Base-by-base conservation (phyloP, 92 coral and sea anemone genomes). In the Plumapathes pennacea region DNA sequence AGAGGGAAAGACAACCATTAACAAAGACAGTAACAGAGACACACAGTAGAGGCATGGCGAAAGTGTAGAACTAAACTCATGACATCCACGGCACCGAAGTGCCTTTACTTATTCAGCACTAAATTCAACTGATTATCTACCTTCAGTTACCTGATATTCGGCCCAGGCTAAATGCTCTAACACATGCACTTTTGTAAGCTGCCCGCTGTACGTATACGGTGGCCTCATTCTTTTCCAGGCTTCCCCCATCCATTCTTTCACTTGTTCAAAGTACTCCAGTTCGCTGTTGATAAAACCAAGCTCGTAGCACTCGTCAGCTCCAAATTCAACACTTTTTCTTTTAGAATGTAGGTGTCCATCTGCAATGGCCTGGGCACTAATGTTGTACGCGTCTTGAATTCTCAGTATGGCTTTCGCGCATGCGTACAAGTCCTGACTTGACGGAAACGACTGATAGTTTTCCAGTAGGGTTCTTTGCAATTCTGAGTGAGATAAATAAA, bases 91-190 rank as follows among this genome's bases (percentile, higher is more conserved):
- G n/a, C n/a, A n/a, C n/a, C n/a, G n/a, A n/a, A n/a, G n/a, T n/a
- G n/a, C n/a, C n/a, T n/a, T n/a, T n/a, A n/a, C n/a, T n/a, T n/a
- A n/a, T n/a, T n/a, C n/a, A n/a, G n/a, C n/a, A n/a, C n/a, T n/a
- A n/a, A n/a, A n/a, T n/a, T n/a, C n/a, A n/a, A n/a, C n/a, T n/a
- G n/a, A n/a, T n/a, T n/a, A n/a, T n/a, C n/a, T n/a, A n/a, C n/a
- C n/a, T n/a, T n/a, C 10, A 46, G 54, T 32, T 54, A 94, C 99
- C 95, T 89, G 65, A 34, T 94, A 94, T 72, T 94, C 96, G n/a
- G 94, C 77, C 99, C 99, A 94, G n/a, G 99, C 76, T 49, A 88
- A 60, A 49, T 75, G 88, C 56, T 88, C 96, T 14, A 80, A 58
- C 9, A 84, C 66, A 7, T 80, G 78, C 19, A 10, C 61, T 11